Evolutionary conservation across 2,797 vertebrate genomes (phyloP), one percentile per base, ranked within the genome.

Genomic region (Melanotaenia parkinsoni): DNA sequence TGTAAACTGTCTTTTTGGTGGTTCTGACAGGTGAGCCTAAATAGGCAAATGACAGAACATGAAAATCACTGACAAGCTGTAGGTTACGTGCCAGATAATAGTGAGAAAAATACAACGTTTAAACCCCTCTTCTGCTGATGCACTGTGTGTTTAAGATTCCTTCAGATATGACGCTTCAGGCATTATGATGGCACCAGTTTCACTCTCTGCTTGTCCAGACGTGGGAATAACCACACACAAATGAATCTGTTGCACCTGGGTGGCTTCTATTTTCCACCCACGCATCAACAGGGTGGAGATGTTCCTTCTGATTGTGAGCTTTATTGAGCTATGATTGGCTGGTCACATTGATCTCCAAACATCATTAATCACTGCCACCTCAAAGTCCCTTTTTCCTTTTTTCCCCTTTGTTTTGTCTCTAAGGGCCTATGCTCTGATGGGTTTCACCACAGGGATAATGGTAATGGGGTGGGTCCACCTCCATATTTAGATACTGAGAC

Each of bases 281-380:
- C 58, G 22, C 5, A 60, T 40, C 68, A 81, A 66, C 35, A 51
- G 61, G 67, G 71, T 50, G 35, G 58, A 73, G 56, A 70, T 35
- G 4, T 69, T 77, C n/a, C 53, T 86, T 74, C 69, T 84, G 69
- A 73, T 47, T 45, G 76, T 82, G 35, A 70, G 65, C 54, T 74
- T 91, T 91, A 91, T 90, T 91, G 88, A 94, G 88, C 86, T 85
- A 81, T 86, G 90, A 92, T 87, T 91, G 89, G 86, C 85, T 86
- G 77, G 68, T 86, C 86, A 90, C 82, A 72, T 76, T 92, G 84
- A 92, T 84, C 91, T 72, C 69, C 74, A 58, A 64, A 70, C 71
- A 76, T 86, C 87, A 91, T 94, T 87, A 76, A 89, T 93, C 89
- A 92, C 67, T 67, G 75, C 79, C 64, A 72, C 86, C 86, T 86